Conservation (phyloP, 2,888 invertebrate species). For the Caenorhabditis sp. region DNA sequence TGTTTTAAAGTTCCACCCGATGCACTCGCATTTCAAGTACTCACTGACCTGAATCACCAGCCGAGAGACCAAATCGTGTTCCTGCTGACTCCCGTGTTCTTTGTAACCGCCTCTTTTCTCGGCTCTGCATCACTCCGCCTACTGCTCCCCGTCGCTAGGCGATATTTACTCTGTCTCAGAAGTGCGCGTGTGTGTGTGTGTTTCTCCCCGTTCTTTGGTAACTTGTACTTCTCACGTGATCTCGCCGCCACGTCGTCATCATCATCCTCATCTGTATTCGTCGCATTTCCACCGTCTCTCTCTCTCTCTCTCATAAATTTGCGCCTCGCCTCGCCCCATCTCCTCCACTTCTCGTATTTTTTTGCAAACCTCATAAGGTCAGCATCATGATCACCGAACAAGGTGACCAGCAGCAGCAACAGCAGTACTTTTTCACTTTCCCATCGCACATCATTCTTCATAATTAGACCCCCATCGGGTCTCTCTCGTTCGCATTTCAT, state of each 20-base stretch:
- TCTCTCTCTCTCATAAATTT: constrained; percentile 9
- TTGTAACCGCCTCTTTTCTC: not conserved
- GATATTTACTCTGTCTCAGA: constrained; percentile 42
- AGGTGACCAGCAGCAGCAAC: not conserved
- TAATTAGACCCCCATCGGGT: constrained; percentile 17
- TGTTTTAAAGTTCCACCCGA: no score
- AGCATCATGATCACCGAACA: constrained; percentile 1
- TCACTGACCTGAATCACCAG: no score
- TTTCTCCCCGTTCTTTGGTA: not conserved
- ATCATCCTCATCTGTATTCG: constrained; percentile 32
- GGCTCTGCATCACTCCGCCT: no score
- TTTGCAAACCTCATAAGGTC: not conserved
- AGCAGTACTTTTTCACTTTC: constrained; percentile 7
- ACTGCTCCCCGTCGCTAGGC: constrained; percentile 28
- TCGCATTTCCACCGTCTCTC: constrained; percentile 23
- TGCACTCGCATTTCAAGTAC: no score
- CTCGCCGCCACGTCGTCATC: constrained; percentile 3
- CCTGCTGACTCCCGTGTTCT: no score
- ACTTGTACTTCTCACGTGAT: not conserved
- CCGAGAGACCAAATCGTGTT: no score
- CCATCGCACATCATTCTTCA: constrained; percentile 10
- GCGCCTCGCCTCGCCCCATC: constrained; percentile 4
- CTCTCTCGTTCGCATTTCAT: constrained; percentile 1
- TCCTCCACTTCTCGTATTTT: not conserved
- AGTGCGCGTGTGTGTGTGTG: constrained; percentile 3